A percentile compares a stretch with the other conserved stretches of the same genome.
Conservation (phyloP, 1,140 invertebrate species). For the Chionoecetes opilio region DNA sequence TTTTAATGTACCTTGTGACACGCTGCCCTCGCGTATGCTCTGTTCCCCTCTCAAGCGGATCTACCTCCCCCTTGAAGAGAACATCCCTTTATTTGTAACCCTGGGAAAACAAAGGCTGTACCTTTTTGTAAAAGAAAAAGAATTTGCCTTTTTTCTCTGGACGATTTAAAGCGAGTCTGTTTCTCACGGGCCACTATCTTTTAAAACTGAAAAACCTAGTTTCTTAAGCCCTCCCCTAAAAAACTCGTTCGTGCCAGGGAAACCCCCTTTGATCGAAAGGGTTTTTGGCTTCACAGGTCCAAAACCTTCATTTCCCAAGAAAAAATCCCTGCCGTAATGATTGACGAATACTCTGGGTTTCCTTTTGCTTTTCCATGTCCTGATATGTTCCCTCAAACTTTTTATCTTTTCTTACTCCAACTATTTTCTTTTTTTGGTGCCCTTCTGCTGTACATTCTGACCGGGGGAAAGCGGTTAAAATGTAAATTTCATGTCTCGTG, state of each 20-base stretch:
- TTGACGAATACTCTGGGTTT: background rate
- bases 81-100: background rate
- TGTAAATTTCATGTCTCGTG: slow-evolving; percentile 20
- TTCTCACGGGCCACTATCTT: background rate
- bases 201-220: background rate
- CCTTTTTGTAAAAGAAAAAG: background rate
- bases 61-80: background rate
- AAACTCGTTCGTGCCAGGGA: background rate
- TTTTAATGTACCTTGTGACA: background rate
- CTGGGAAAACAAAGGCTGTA: background rate
- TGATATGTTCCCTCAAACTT: background rate
- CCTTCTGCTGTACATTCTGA: slow-evolving; percentile 22
- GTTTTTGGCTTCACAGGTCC: background rate
- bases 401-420: background rate
- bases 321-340: slow-evolving; percentile 1
- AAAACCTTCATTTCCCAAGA: background rate
- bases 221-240: background rate
- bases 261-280: background rate
- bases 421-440: slow-evolving; percentile 21
- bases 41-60: background rate
- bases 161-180: background rate
- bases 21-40: background rate
- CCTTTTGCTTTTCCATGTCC: slow-evolving; percentile 38
- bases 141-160: background rate
- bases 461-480: background rate